Evolutionary conservation across 2,797 vertebrate genomes (phyloP), one percentile per base, ranked within the genome.

Genomic region (Momotus momota): DNA sequence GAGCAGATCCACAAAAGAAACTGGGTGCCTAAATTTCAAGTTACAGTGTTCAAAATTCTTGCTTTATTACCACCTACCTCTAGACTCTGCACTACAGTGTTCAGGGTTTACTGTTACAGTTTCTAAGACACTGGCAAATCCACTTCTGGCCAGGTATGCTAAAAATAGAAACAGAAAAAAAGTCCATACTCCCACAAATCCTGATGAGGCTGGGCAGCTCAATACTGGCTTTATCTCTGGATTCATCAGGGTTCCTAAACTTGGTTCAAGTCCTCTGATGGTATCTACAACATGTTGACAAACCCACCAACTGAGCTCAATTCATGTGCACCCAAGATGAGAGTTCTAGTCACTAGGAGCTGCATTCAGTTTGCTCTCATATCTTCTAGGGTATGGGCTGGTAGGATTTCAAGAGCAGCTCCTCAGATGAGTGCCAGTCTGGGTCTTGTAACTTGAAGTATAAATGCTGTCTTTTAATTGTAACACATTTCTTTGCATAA

Each of bases 381-480:
- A 6, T 10, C 10, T 71, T 91, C 31, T 23, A 31, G 52, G 57
- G 2, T 16, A 21, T 64, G 49, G 48, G 41, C 49, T 84, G 18
- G 18, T 22, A 65, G 46, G 31, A 55, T 81, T 77, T 52, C 80
- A 49, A 26, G n/a, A 88, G 55, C 71, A 54, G 19, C 54, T 91
- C 20, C 6, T 70, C 8, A 9, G 7, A 23, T 4, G 20, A 14
- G 2, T 58, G 52, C 80, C 71, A 85, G 0, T 18, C 11, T 2
- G 41, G 15, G 29, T 40, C 33, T 78, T 88, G 71, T 60, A 80
- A 55, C 52, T 87, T 54, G 38, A 89, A 73, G 45, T 52, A 52
- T 40, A 79, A 95, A 88, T 31, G 38, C 14, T 82, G 26, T 43
- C 81, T 92, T 90, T 88, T 80, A 49, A 93, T 11, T 22, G 33